Evolutionary conservation across 1,140 invertebrate species (phyloP).

Genomic region (Mesaphorura yosii): DNA sequence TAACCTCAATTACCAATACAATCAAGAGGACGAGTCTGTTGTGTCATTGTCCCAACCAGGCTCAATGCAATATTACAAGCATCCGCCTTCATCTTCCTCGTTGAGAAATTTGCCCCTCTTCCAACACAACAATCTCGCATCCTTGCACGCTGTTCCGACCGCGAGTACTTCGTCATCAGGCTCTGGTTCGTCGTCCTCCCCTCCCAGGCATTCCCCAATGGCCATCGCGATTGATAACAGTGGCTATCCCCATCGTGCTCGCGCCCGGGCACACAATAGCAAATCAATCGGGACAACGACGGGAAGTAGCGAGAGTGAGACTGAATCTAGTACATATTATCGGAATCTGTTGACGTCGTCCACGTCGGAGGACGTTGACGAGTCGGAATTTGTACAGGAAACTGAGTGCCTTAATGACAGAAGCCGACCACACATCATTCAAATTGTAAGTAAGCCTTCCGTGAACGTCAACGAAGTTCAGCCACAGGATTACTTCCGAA

Average conservation of each 20-base stretch:
- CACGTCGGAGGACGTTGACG: conserved; percentile 3
- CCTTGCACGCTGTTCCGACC: too few species aligned
- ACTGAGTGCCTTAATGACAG: not conserved
- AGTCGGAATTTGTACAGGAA: not conserved
- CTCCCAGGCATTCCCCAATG: not conserved
- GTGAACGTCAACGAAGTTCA: not conserved
- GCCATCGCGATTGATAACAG: not conserved
- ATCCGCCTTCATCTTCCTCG: conserved; percentile 1
- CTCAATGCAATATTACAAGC: too few species aligned
- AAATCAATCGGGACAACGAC: not conserved
- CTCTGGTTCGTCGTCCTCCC: too few species aligned
- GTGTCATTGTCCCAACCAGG: too few species aligned
- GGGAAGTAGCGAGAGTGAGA: not conserved
- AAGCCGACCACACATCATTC: not conserved
- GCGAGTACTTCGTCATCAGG: too few species aligned
- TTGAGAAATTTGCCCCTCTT: conserved; percentile 6
- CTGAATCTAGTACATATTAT: not conserved
- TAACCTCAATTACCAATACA: too few species aligned
- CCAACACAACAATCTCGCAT: too few species aligned
- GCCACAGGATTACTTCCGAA: too few species aligned
- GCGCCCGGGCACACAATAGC: not conserved
- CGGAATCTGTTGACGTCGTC: conserved; percentile 6
- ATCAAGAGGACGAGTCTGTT: too few species aligned
- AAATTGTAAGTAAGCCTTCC: not conserved
- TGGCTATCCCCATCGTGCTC: not conserved